Percentiles rank a stretch among this genome's conserved stretches.
These are phyloP conservation scores for Drosophila paramelanica DNA, from an alignment of 2,888 invertebrate genomes.

Conservation along the genomic window DNA sequence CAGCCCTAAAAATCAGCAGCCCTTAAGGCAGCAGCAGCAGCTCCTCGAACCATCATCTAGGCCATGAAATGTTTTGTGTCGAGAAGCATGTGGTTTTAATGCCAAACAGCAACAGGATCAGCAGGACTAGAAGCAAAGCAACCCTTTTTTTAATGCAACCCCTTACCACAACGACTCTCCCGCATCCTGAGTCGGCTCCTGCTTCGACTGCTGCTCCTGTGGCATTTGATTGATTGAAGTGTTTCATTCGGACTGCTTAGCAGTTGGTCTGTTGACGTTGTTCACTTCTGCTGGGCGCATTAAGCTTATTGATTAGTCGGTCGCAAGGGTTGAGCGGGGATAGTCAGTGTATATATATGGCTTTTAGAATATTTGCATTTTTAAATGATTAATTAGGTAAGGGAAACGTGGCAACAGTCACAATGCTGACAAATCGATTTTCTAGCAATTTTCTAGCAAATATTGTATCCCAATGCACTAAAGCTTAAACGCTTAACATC, in stretches of 20 bases:
- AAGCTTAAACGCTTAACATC: neutral
- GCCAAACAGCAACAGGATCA: conserved; percentile 35
- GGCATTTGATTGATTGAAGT: conserved; percentile 75
- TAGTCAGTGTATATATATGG: conserved; percentile 3
- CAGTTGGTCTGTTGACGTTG: conserved; percentile 31
- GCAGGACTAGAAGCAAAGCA: neutral
- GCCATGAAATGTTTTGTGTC: conserved; percentile 62
- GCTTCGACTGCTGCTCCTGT: conserved; percentile 34
- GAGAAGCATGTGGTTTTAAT: conserved; percentile 72
- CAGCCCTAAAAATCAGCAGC: conserved; percentile 18
- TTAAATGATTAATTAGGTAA: conserved; percentile 63
- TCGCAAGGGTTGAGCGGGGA: neutral
- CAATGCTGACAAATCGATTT: conserved; percentile 4
- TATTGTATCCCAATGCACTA: neutral
- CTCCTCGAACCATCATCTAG: conserved; percentile 33
- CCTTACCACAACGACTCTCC: conserved; percentile 36
- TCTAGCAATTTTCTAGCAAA: neutral
- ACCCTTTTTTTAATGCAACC: conserved; percentile 37
- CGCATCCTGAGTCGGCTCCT: conserved; percentile 19
- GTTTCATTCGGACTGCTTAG: conserved; percentile 47
- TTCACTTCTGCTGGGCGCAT: conserved; percentile 47
- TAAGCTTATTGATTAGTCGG: conserved; percentile 56
- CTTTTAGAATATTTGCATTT: conserved; percentile 57
- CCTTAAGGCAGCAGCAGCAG: conserved; percentile 16
- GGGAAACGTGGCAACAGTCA: neutral